Base-by-base conservation (phyloP, 2,888 invertebrate genomes). In the Calliphora vomitoria region DNA sequence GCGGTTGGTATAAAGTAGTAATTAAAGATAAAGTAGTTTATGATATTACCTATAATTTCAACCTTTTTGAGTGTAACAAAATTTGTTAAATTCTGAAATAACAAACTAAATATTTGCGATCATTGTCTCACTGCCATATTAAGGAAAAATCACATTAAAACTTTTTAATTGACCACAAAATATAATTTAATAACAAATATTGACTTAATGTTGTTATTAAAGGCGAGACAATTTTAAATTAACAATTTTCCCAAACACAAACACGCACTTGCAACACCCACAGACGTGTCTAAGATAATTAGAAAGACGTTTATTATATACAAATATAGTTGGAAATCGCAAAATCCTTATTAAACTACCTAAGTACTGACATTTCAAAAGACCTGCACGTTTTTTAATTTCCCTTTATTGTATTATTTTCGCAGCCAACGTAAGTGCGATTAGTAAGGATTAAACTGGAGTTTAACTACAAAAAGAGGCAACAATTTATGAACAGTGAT, bases 151-250 rank as follows among this genome's bases (percentile, higher is more conserved):
- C n/a, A n/a, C n/a, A n/a, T n/a, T n/a, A n/a, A n/a, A 35, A 50
- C 0, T 55, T 44, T n/a, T 47, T 47, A 47, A 85, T 58, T 58
- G 31, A 50, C 66, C 64, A 41, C 64, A 20, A 71, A 47, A 13
- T 41, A 66, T n/a, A 64, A 25, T 44, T 75, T 75, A n/a, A 44
- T 50, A n/a, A 71, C 50, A 53, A 85, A 66, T 58, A 72, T 72
- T 64, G 10, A 20, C 20, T 15, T 47, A 71, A 31, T 53, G n/a
- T 38, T 64, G n/a, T 72, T 72, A 83, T n/a, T 76, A 76, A 69
- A 15, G 62, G 58, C 76, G 71, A 85, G 76, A 85, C 81, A 75
- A 64, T 41, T 72, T 85, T 78, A 71, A 85, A 81, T 85, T 69
- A 75, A 64, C 62, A 53, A 62, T 84, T 44, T 58, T 38, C 25